Base-by-base conservation (phyloP, 1,140 invertebrate genomes). In the Panonychus citri region DNA sequence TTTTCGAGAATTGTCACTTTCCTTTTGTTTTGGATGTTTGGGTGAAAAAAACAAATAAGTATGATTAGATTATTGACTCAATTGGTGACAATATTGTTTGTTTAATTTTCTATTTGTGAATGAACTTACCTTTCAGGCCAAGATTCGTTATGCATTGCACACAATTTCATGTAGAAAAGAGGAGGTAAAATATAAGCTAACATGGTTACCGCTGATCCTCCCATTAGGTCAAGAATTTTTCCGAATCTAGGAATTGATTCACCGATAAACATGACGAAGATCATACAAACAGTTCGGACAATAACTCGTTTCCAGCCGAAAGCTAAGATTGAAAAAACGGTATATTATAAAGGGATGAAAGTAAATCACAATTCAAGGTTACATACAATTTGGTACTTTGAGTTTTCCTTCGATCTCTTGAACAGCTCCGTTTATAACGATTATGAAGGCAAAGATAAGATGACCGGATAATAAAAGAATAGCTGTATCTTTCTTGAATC, bases 101-200 rank as follows among this genome's bases (percentile, higher is more conserved):
- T 7, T 5, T 7, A 12, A 34, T 34, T 34, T 34, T 34, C 30
- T 7, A 12, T 34, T 34, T 34, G n/a, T n/a, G n/a, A n/a, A n/a
- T n/a, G n/a, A n/a, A 34, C 30, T 63, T 59, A 65, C 64, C 60
- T 58, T 55, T 60, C 56, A 7, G 57, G 62, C 64, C 63, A 65
- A 27, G 62, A 51, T 13, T 60, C 57, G 30, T 62, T 34, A 26
- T 39, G 50, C 30, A 46, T 42, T 1, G 42, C 55, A 39, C 64
- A 65, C 1, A 83, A 68, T 54, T 68, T 74, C 61, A 82, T 69
- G 65, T 90, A 90, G 60, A 91, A 79, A 21, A 91, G 59, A 1
- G 84, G 81, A 0, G 88, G 88, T 24, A 89, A 74, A n/a, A 94
- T 75, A 58, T 88, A 88, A 3, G 78, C 78, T 59, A 87, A 79